These are phyloP conservation scores for Aphelenchoides fujianensis DNA, from an alignment of 1,140 invertebrate genomes.

Conservation along the genomic window DNA sequence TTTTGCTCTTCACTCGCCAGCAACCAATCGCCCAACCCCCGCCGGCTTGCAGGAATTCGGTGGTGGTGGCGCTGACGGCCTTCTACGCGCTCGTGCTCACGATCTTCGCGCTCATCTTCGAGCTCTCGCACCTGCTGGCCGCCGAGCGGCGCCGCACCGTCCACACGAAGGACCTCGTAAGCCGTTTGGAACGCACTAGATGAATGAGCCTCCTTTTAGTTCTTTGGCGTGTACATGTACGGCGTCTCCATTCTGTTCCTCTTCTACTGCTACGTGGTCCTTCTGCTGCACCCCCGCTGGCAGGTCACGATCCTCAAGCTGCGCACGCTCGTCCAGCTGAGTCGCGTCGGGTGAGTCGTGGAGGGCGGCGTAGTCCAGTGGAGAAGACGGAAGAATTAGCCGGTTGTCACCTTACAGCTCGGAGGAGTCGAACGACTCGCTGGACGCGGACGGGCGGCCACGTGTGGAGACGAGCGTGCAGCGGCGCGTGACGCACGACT, in stretches of 20 bases:
- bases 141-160: slow-evolving; percentile 38
- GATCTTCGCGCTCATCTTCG: slow-evolving; percentile 58
- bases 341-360: slow-evolving; percentile 16
- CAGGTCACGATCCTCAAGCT: slow-evolving; percentile 40
- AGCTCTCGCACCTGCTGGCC: slow-evolving; percentile 52
- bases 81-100: slow-evolving; percentile 58
- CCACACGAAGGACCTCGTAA: slow-evolving; percentile 45
- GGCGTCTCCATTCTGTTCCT: slow-evolving; percentile 89
- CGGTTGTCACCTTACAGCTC: slow-evolving; percentile 22
- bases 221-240: slow-evolving; percentile 94
- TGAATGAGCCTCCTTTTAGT: slow-evolving; percentile 70
- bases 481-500: slow-evolving; percentile 81
- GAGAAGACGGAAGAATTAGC: background rate
- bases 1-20: no score
- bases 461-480: background rate
- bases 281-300: slow-evolving; percentile 79
- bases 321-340: background rate
- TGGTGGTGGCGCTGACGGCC: slow-evolving; percentile 53
- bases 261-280: slow-evolving; percentile 90
- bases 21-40: no score
- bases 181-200: slow-evolving; percentile 27
- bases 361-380: slow-evolving; percentile 11
- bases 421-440: slow-evolving; percentile 12
- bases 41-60: slow-evolving; percentile 48
- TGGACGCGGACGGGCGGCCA: background rate